Conservation (phyloP, 2,797 vertebrate species). For the Odontamblyopus rebecca region DNA sequence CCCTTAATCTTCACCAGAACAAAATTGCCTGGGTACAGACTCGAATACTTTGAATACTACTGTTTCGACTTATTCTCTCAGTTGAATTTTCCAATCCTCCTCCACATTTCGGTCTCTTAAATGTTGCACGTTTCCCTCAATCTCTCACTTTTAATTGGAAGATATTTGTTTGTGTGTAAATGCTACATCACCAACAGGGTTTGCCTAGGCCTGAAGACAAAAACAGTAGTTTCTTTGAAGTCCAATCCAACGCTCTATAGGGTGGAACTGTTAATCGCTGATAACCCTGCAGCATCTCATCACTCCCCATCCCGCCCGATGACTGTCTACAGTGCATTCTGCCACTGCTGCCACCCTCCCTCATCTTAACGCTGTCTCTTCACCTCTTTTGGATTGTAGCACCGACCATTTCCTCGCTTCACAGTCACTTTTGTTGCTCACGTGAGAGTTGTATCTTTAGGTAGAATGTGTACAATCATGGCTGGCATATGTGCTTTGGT, state of each 20-base stretch:
- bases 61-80: background rate
- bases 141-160: constrained; percentile 30
- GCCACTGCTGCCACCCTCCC: constrained; percentile 43
- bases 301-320: constrained; percentile 37
- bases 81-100: constrained; percentile 21
- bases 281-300: constrained; percentile 85
- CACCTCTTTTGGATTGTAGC: constrained; percentile 51
- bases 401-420: constrained; percentile 25
- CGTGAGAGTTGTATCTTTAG: constrained; percentile 79
- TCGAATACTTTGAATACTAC: background rate
- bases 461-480: constrained; percentile 83
- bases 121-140: constrained; percentile 23
- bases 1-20: background rate
- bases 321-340: constrained; percentile 44
- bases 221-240: constrained; percentile 75
- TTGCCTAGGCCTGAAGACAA: constrained; percentile 53
- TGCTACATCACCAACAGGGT: constrained; percentile 51
- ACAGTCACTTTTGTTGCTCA: constrained; percentile 77
- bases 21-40: background rate
- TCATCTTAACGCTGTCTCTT: constrained; percentile 27
- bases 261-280: constrained; percentile 91
- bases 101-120: constrained; percentile 28
- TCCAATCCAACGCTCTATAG: constrained; percentile 75
- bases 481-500: constrained; percentile 57
- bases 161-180: constrained; percentile 21